These are phyloP conservation scores for Mesopsocus fuscifrons DNA, from an alignment of 2,888 invertebrate species.

Conservation along the genomic window DNA sequence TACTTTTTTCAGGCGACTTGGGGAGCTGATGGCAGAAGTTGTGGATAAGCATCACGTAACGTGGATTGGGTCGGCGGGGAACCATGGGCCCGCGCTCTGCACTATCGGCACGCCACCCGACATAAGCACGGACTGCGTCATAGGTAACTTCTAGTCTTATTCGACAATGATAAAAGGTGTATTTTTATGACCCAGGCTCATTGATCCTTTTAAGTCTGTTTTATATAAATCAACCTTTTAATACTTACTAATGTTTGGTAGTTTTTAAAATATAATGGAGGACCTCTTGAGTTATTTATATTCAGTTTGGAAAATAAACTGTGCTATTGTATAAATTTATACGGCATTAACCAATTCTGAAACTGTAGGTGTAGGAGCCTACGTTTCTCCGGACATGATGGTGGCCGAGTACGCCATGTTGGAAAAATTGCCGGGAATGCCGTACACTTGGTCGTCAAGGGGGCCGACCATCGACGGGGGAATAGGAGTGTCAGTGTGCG, in stretches of 20 bases:
- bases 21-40: conserved; percentile 66
- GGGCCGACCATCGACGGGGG: conserved; percentile 80
- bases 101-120: conserved; percentile 58
- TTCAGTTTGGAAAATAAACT: too few species aligned
- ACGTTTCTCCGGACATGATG: conserved; percentile 97
- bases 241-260: too few species aligned
- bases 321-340: too few species aligned
- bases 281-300: too few species aligned
- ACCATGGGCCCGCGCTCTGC: conserved; percentile 82
- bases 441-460: conserved; percentile 83
- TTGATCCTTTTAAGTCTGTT: too few species aligned
- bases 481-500: conserved; percentile 71
- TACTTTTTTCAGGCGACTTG: conserved; percentile 49
- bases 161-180: too few species aligned
- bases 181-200: too few species aligned
- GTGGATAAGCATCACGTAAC: conserved; percentile 81
- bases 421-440: conserved; percentile 60
- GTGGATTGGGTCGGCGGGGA: conserved; percentile 90
- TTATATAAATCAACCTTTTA: too few species aligned
- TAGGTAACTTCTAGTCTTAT: conserved; percentile 39
- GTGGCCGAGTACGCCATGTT: conserved; percentile 83
- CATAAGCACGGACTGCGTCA: conserved; percentile 49
- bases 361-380: conserved; percentile 91
- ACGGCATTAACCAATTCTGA: too few species aligned
- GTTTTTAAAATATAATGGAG: too few species aligned